Conservation (phyloP, 2,797 vertebrate species). For the Morelia viridis region DNA sequence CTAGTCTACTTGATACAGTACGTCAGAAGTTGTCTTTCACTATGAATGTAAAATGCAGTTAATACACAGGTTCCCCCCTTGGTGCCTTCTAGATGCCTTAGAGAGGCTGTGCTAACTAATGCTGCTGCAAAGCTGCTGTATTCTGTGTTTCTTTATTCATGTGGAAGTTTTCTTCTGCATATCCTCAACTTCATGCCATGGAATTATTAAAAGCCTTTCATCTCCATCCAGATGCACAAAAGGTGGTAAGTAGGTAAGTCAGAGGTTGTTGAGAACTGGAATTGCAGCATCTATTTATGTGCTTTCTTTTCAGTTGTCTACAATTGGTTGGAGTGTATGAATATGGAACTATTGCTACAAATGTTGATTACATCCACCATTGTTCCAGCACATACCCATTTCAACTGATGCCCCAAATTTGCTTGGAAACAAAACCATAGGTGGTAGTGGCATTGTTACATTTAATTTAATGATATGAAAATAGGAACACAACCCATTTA, state of each 20-base stretch:
- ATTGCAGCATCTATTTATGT: background rate
- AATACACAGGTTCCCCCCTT: background rate
- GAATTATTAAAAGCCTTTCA: background rate
- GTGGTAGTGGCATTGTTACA: conserved; percentile 31
- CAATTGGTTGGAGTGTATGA: background rate
- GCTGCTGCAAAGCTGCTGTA: background rate
- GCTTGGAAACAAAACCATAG: conserved; percentile 29
- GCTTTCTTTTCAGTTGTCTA: background rate
- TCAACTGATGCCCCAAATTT: conserved; percentile 13
- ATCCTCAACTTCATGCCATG: background rate
- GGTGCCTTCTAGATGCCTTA: background rate
- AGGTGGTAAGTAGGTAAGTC: background rate
- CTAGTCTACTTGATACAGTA: background rate
- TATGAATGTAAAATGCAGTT: background rate
- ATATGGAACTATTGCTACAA: background rate
- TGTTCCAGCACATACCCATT: background rate
- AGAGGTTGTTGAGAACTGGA: background rate
- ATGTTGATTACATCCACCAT: background rate
- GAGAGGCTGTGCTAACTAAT: background rate
- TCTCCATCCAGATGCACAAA: background rate
- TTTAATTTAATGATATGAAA: conserved; percentile 60
- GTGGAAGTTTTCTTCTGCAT: background rate
- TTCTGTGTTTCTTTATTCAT: background rate
- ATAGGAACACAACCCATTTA: conserved; percentile 34
- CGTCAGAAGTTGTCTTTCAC: background rate